Evolutionary conservation across 2,888 invertebrate species (phyloP).

Genomic region (Amphipyra tragopoginis): DNA sequence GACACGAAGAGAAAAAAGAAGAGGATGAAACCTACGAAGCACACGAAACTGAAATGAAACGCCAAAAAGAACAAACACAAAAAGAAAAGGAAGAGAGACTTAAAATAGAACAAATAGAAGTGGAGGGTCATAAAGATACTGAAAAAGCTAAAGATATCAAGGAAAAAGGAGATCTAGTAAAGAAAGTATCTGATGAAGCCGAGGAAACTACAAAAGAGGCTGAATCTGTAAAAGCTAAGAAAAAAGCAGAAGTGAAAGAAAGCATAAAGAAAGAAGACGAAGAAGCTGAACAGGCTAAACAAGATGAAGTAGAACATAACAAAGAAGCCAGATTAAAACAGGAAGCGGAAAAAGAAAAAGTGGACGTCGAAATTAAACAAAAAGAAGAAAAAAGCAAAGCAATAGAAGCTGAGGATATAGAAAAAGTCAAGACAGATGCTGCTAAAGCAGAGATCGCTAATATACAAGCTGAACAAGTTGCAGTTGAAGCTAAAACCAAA

Average conservation of each 20-base stretch:
- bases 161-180: neutral
- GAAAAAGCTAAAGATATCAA: neutral
- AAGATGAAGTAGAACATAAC: constrained; percentile 3
- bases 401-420: neutral
- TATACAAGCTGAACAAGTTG: neutral
- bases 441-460: neutral
- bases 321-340: neutral
- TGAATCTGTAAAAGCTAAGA: neutral
- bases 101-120: neutral
- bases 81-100: neutral
- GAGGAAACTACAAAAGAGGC: neutral
- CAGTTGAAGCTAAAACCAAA: neutral
- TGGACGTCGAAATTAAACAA: neutral
- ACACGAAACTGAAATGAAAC: too few relatives aligned
- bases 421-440: neutral
- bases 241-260: neutral
- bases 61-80: neutral
- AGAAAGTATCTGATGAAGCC: neutral
- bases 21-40: too few relatives aligned
- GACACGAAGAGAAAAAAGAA: too few relatives aligned
- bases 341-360: neutral
- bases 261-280: neutral
- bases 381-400: neutral
- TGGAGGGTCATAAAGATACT: neutral
- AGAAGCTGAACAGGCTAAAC: neutral